Evolutionary conservation across 2,888 invertebrate species (phyloP), one percentile per base, ranked within the genome.

Genomic region (Philaethria dido): DNA sequence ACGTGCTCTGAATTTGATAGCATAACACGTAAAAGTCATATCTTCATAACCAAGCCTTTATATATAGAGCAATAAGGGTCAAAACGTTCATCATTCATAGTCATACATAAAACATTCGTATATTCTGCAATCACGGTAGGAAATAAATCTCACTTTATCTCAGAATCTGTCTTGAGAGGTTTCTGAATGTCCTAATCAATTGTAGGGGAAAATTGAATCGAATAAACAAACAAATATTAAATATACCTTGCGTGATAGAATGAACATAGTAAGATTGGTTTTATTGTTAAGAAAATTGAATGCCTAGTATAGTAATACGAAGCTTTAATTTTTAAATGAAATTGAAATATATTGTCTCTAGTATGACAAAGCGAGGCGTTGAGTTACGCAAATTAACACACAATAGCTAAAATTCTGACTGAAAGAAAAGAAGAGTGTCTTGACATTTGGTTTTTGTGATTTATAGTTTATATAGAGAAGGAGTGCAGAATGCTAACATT

Each of bases 71-170:
- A 55, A 63, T 70, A 70, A 64, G 42, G 36, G 29, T 16, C 14
- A 68, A 25, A 61, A 29, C 59, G 14, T 50, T 18, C 50, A 52
- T 42, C 44, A 52, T 25, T 66, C 47, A 36, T n/a, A 9, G 29
- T 57, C 59, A 64, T 69, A 64, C 52, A 59, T 66, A 62, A 62
- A 64, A 62, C 44, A 55, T 50, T 33, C n/a, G 47, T 16, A 57
- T 50, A 54, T 45, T 39, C 25, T 60, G 50, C 52, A 65, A 70
- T 63, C 60, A 61, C 42, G 36, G 54, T 36, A 14, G 60, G 52
- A 62, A 66, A 68, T 71, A 69, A 71, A 71, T 70, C 69, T 55
- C 57, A 60, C 66, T 71, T 66, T 69, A 66, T 69, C 72, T 66
- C 47, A 50, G 48, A 29, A 68, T 66, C 64, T 68, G 64, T 68